A percentile compares a stretch with the other conserved stretches of the same genome.
Conservation (phyloP, 2,888 invertebrate species). For the Tetanocera ferruginea region DNA sequence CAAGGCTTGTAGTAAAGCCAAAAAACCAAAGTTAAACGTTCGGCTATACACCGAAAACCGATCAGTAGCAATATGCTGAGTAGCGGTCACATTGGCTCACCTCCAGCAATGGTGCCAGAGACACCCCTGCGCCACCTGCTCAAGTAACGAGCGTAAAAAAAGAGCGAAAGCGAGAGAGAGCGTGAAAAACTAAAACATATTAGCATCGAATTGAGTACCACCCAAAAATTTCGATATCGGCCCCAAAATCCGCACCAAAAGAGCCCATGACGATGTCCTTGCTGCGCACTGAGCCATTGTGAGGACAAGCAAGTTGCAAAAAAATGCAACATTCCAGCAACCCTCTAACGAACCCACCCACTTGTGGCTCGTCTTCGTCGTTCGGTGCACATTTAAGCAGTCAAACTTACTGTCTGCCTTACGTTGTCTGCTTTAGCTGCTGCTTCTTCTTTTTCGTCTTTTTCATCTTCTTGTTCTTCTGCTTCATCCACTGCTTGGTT, state of each 20-base stretch:
- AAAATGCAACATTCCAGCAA: not conserved
- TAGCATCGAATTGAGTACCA: slow-evolving; percentile 43
- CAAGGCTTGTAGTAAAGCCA: slow-evolving; percentile 15
- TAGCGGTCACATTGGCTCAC: slow-evolving; percentile 9
- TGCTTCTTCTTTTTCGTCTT: slow-evolving; percentile 49
- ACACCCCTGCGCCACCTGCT: not conserved
- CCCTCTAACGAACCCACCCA: slow-evolving; percentile 50
- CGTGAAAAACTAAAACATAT: not conserved
- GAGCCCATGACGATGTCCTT: slow-evolving; percentile 1
- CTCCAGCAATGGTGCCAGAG: not conserved
- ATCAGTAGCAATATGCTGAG: slow-evolving; percentile 36
- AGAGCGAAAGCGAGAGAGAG: slow-evolving; percentile 11
- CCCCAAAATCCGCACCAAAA: slow-evolving; percentile 36
- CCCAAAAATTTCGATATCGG: slow-evolving; percentile 64
- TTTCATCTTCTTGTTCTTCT: slow-evolving; percentile 8
- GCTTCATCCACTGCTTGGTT: slow-evolving; percentile 14
- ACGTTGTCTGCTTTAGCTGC: slow-evolving; percentile 40
- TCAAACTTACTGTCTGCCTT: slow-evolving; percentile 49
- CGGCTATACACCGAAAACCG: slow-evolving; percentile 42
- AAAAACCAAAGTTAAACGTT: slow-evolving; percentile 44
- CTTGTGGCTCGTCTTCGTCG: slow-evolving; percentile 55
- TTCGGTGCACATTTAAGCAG: slow-evolving; percentile 52
- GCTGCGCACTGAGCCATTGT: not conserved
- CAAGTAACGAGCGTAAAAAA: slow-evolving; percentile 4
- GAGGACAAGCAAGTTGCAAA: not conserved